phyloP scores from a whole-genome alignment of 2,888 invertebrate species.

The Cyaniris semiargus region DNA sequence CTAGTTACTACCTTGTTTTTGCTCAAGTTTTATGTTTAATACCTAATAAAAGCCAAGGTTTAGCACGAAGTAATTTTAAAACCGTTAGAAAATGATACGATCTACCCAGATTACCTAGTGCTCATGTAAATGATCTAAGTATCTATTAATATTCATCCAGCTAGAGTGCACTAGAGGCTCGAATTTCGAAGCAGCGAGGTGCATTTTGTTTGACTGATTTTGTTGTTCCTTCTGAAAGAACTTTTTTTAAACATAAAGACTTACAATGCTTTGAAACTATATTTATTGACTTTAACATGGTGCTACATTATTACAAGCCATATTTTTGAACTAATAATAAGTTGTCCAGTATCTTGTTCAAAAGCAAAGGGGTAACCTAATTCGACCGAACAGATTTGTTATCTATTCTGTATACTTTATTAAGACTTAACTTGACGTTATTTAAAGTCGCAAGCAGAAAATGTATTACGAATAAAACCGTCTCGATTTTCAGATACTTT shows the following conservation, averaged over 20 bases:
- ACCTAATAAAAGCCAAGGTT: not conserved
- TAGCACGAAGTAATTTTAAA: not conserved
- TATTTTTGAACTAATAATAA: too few species aligned
- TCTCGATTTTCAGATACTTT: not conserved
- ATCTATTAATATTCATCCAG: slow-evolving; percentile 9
- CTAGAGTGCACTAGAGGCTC: not conserved
- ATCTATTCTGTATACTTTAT: not conserved
- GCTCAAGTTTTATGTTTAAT: not conserved
- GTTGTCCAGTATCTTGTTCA: too few species aligned
- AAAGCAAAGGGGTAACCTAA: too few species aligned
- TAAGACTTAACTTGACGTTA: not conserved
- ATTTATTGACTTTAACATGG: too few species aligned
- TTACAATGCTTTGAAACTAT: too few species aligned
- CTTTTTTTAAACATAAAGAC: too few species aligned
- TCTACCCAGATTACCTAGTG: not conserved
- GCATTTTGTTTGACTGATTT: slow-evolving; percentile 4
- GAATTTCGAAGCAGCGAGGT: not conserved
- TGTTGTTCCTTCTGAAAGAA: too few species aligned
- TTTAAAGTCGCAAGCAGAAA: not conserved
- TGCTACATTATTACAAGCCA: too few species aligned
- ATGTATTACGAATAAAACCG: not conserved
- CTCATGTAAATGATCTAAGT: slow-evolving; percentile 13
- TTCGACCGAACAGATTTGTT: too few species aligned
- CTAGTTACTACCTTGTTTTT: not conserved
- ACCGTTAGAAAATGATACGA: slow-evolving; percentile 1